Conservation (phyloP, 2,888 invertebrate genomes). For the Matsumyia berberina region DNA sequence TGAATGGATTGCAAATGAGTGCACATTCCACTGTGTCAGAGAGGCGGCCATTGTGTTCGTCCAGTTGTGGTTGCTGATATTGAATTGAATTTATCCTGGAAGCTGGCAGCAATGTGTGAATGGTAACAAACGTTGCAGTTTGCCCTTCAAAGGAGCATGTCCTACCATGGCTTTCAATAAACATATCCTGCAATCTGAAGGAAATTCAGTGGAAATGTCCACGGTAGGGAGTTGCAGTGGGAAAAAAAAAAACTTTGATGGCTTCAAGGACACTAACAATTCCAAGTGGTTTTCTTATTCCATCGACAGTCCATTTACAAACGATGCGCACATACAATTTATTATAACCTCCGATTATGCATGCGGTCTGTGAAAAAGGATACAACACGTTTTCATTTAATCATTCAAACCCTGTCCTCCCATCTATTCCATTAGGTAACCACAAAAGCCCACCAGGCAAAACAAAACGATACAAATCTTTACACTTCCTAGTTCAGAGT, state of each 20-base stretch:
- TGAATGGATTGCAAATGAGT: constrained; percentile 58
- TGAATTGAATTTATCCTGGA: background rate
- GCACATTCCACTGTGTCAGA: constrained; percentile 8
- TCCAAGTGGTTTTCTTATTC: constrained; percentile 1
- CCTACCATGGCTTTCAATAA: no score
- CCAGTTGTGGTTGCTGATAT: no score
- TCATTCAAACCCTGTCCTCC: background rate
- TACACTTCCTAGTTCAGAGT: constrained; percentile 8
- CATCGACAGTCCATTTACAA: background rate
- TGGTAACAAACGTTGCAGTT: no score
- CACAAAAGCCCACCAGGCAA: constrained; percentile 16
- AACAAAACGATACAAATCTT: constrained; percentile 36
- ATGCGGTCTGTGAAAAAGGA: background rate
- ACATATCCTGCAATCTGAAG: no score
- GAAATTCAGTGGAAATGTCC: no score
- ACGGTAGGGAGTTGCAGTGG: no score
- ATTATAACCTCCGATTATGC: background rate
- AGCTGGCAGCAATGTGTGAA: no score
- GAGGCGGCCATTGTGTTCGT: background rate
- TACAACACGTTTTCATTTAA: constrained; percentile 9
- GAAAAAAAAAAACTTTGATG: no score
- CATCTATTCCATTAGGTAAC: constrained; percentile 33
- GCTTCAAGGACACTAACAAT: background rate
- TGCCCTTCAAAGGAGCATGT: no score
- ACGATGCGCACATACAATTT: background rate